These are phyloP conservation scores for Mustela lutreola DNA, from an alignment of 2,113 vertebrate genomes.

Conservation along the genomic window DNA sequence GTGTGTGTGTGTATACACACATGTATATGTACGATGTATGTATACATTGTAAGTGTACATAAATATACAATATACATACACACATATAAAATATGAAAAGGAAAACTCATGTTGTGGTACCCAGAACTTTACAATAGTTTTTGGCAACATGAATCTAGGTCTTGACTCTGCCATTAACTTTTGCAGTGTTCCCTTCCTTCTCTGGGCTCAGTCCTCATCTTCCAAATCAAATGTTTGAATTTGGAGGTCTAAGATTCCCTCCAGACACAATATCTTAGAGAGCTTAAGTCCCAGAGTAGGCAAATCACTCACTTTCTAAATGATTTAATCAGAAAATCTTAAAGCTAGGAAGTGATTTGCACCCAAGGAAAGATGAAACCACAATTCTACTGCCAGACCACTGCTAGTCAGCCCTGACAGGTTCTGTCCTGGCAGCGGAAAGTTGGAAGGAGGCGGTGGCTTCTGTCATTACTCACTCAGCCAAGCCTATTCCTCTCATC, in stretches of 20 bases:
- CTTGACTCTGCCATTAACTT: background rate
- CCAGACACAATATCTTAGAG: background rate
- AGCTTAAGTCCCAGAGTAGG: background rate
- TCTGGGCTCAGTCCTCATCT: background rate
- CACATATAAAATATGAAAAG: background rate
- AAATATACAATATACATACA: background rate
- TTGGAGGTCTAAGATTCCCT: background rate
- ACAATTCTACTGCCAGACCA: background rate
- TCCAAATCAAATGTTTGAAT: background rate
- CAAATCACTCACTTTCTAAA: background rate
- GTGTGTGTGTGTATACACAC: background rate
- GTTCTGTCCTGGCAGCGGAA: background rate
- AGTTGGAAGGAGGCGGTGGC: background rate
- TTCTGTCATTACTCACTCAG: background rate
- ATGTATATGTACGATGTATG: background rate
- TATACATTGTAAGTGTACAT: background rate
- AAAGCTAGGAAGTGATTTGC: background rate
- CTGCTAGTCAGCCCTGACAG: background rate
- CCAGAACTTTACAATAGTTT: background rate
- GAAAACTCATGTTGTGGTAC: background rate
- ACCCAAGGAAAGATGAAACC: background rate
- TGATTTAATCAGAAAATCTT: background rate
- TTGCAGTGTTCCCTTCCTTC: background rate
- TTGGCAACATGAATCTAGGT: background rate
- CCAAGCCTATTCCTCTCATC: background rate